These are phyloP conservation scores for Melanostoma mellinum DNA, from an alignment of 2,888 invertebrate genomes.

Conservation along the genomic window DNA sequence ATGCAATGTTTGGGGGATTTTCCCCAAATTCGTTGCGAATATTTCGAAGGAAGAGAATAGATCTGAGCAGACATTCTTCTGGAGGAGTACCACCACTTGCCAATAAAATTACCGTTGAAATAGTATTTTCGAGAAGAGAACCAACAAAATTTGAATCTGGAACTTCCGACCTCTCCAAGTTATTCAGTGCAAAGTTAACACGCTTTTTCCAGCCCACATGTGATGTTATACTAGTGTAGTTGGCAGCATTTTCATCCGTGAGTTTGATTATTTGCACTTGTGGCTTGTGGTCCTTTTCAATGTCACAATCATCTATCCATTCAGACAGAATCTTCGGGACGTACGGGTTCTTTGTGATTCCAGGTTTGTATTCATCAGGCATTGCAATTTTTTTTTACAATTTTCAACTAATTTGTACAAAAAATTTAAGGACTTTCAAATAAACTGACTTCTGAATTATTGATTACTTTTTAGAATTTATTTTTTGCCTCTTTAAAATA, in stretches of 20 bases:
- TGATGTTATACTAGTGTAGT: slow-evolving; percentile 38
- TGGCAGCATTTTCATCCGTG: slow-evolving; percentile 39
- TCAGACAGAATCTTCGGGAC: slow-evolving; percentile 18
- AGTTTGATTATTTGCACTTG: slow-evolving; percentile 14
- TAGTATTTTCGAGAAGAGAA: slow-evolving; percentile 50
- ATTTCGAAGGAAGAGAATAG: slow-evolving; percentile 59
- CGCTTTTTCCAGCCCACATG: slow-evolving; percentile 71
- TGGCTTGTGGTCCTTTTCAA: not conserved
- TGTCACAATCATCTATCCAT: slow-evolving; percentile 6
- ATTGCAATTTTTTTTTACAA: not conserved
- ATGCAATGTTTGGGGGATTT: slow-evolving; percentile 70
- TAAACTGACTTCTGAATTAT: no score
- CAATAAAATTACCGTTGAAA: slow-evolving; percentile 69
- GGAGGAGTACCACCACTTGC: slow-evolving; percentile 64
- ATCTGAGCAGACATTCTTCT: slow-evolving; percentile 64
- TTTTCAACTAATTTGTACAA: not conserved
- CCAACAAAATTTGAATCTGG: slow-evolving; percentile 33
- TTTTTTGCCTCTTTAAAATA: no score
- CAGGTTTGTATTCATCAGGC: slow-evolving; percentile 5
- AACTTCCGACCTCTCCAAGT: not conserved
- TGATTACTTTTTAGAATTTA: no score
- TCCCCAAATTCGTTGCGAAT: slow-evolving; percentile 68
- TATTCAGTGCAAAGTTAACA: slow-evolving; percentile 64
- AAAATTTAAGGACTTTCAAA: no score
- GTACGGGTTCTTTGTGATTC: not conserved